A percentile compares a stretch with the other conserved stretches of the same genome.
These are phyloP conservation scores for Cettia cetti DNA, from an alignment of 2,113 vertebrate genomes.

Conservation along the genomic window DNA sequence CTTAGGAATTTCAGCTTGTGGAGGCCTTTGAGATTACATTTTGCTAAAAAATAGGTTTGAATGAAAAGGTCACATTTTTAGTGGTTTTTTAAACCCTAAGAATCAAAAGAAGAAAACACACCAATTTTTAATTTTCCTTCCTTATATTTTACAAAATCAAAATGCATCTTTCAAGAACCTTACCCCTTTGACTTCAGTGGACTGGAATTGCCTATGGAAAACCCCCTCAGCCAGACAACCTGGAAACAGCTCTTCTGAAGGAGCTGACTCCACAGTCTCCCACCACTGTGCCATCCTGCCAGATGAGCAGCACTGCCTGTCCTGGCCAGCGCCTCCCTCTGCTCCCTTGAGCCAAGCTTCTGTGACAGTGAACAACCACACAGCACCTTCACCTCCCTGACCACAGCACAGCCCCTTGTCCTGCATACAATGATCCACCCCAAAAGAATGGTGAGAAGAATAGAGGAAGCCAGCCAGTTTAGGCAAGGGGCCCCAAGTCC, in stretches of 20 bases:
- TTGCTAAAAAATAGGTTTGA: neutral
- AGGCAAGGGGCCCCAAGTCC: neutral
- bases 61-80: neutral
- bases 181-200: neutral
- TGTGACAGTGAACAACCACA: neutral
- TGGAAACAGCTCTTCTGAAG: rapidly evolving
- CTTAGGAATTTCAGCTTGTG: neutral
- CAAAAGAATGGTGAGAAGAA: neutral
- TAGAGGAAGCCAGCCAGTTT: neutral
- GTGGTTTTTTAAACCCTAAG: neutral
- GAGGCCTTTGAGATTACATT: neutral
- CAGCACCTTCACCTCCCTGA: neutral
- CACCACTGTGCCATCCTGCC: rapidly evolving
- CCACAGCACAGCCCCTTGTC: neutral
- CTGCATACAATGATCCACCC: rapidly evolving
- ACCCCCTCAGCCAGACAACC: neutral
- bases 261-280: neutral
- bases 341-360: rapidly evolving
- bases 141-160: neutral
- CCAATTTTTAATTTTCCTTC: neutral
- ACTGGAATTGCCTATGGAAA: neutral
- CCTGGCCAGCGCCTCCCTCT: neutral
- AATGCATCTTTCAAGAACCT: neutral
- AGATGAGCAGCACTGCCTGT: neutral
- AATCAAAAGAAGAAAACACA: neutral